Base-by-base conservation (phyloP, 2,888 invertebrate species). In the Petrophora chlorosata region DNA sequence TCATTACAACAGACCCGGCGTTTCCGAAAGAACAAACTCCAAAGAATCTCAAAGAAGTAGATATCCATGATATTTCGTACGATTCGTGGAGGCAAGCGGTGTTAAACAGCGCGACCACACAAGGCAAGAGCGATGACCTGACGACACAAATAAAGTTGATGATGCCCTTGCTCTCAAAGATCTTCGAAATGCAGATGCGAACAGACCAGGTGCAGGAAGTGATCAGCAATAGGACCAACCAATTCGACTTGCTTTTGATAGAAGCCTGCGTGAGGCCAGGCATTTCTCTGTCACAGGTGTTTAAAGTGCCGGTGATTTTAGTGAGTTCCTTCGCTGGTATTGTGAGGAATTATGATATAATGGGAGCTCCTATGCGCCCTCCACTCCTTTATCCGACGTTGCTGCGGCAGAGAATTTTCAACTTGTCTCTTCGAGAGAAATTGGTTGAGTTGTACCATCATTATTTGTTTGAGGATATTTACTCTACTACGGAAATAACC, bases 1-100 rank as follows among this genome's bases (percentile, higher is more conserved):
- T 79, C 1, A 43, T 79, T 4, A 77, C 82, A 0, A 35, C 83
- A 2, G 38, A 78, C 38, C 77, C 79, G 10, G 58, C 38, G 3
- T 65, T 54, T 28, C 48, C 54, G 8, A 50, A 51, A 25, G 58
- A 46, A 3, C 2, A 52, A 39, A 25, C 61, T 7, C 61, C 62
- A 10, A 16, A 30, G 3, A 81, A 76, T 41, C 64, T 75, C n/a
- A 74, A 58, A 3, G 76, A 82, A 60, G 70, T 83, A 14, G 62
- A 75, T 15, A 19, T 75, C 0, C 56, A 66, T 14, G 61, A 68
- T 14, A 9, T 64, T 16, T 65, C 70, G 12, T 30, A 33, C 22
- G 36, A 42, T 2, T 17, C 43, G 10, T 53, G 56, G 52, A 30
- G 38, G 10, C 46, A 48, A 4, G 13, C 4, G 7, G 12, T 52